These are phyloP conservation scores for Ondatra zibethicus DNA, from an alignment of 2,113 vertebrate genomes.

Conservation along the genomic window DNA sequence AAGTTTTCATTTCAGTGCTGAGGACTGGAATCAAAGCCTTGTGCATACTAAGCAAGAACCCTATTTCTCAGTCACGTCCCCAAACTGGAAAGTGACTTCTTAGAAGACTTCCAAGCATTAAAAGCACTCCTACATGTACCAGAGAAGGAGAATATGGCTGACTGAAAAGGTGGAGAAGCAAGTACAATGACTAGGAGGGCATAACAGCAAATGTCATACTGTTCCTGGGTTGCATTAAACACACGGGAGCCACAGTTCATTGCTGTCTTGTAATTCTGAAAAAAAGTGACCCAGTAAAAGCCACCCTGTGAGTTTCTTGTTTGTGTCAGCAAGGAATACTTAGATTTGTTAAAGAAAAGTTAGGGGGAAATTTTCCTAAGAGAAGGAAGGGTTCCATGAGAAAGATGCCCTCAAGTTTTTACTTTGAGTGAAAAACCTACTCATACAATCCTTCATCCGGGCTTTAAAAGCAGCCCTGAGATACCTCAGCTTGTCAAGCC, in stretches of 20 bases:
- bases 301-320: neutral
- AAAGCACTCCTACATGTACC: neutral
- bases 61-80: neutral
- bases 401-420: neutral
- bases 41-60: too few relatives aligned
- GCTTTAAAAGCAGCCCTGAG: neutral
- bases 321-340: neutral
- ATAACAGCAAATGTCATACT: neutral
- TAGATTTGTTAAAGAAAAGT: neutral
- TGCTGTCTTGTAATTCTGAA: neutral
- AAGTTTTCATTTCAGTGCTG: neutral
- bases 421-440: neutral
- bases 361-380: neutral
- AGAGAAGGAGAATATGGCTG: neutral
- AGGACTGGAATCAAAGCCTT: neutral
- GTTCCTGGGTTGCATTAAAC: neutral
- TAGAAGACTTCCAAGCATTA: constrained; percentile 10
- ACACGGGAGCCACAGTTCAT: neutral
- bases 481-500: neutral
- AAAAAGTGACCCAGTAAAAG: neutral
- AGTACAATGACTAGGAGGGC: neutral
- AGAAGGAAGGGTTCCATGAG: neutral
- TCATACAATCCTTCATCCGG: neutral
- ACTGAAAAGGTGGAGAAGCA: neutral
- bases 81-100: constrained; percentile 18